These are phyloP conservation scores for Drosophila santomea DNA, from an alignment of 1,140 invertebrate species.

Conservation along the genomic window DNA sequence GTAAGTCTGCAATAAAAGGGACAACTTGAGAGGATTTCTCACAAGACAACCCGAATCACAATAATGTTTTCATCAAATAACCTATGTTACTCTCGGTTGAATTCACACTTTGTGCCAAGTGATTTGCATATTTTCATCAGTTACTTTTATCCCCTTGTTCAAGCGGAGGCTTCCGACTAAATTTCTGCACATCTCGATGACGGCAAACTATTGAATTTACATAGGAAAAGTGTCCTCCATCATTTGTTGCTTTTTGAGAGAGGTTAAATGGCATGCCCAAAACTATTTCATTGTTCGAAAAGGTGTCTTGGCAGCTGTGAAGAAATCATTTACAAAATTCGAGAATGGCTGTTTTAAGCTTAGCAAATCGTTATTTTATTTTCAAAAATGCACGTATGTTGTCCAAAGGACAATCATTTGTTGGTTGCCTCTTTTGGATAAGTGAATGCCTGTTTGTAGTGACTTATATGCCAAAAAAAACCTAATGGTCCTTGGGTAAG, in stretches of 20 bases:
- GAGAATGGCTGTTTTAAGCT: too few relatives aligned
- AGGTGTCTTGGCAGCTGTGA: too few relatives aligned
- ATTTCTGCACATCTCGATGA: conserved; percentile 26
- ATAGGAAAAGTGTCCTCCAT: conserved; percentile 32
- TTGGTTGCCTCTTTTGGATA: conserved; percentile 9
- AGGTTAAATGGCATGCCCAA: conserved; percentile 33
- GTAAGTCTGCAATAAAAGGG: too few relatives aligned
- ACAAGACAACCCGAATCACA: neutral
- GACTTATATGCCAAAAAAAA: conserved; percentile 36
- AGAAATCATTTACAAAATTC: too few relatives aligned
- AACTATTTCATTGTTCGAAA: neutral
- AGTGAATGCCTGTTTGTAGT: conserved; percentile 11
- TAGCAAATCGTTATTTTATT: too few relatives aligned
- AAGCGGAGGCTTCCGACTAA: conserved; percentile 16
- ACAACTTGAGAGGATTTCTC: conserved; percentile 7
- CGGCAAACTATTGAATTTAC: conserved; percentile 49
- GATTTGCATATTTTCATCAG: conserved; percentile 64
- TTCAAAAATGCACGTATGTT: too few relatives aligned
- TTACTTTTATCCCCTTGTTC: conserved; percentile 23
- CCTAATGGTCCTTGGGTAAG: conserved; percentile 11
- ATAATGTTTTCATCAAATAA: neutral
- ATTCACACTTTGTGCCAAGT: conserved; percentile 33
- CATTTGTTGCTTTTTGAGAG: conserved; percentile 33
- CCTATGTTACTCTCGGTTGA: neutral
- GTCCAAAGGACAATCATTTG: conserved; percentile 51